Percentiles rank a stretch among this genome's conserved stretches.
Conservation (phyloP, 1,140 invertebrate genomes). For the Centruroides sculpturatus region DNA sequence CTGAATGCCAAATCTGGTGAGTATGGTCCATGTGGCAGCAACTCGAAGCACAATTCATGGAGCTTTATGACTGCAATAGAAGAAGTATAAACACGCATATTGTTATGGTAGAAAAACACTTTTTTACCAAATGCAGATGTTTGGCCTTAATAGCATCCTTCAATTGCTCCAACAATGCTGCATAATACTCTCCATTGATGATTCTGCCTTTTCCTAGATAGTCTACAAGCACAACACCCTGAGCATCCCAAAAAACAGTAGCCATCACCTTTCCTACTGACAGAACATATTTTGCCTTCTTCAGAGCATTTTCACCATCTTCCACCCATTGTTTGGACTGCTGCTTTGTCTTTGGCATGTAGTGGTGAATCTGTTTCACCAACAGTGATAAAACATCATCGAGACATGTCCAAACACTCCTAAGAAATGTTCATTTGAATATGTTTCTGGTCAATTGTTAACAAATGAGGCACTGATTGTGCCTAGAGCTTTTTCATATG, state of each 20-base stretch:
- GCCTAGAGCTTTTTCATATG: too few species aligned
- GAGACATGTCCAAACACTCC: conserved; percentile 20
- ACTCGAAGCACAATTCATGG: too few species aligned
- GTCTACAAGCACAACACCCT: conserved; percentile 18
- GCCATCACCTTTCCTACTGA: conserved; percentile 25
- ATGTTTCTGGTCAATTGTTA: too few species aligned
- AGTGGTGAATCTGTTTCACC: conserved; percentile 30
- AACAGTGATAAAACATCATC: conserved; percentile 23
- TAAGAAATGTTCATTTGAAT: neutral
- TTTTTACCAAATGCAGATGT: neutral
- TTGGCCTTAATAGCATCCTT: conserved; percentile 2
- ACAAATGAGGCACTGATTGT: too few species aligned
- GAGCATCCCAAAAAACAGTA: conserved; percentile 22
- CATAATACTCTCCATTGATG: conserved; percentile 12
- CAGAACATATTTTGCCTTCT: conserved; percentile 26
- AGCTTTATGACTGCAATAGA: too few species aligned
- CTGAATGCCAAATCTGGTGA: too few species aligned
- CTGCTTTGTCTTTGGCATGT: conserved; percentile 26
- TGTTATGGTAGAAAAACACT: conserved; percentile 6
- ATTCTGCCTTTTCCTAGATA: conserved; percentile 16
- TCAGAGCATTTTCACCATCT: conserved; percentile 18
- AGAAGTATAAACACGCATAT: neutral
- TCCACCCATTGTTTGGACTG: conserved; percentile 25
- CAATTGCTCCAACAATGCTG: conserved; percentile 9
- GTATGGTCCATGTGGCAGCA: too few species aligned